Base-by-base conservation (phyloP, 2,113 vertebrate species). In the Lontra canadensis region DNA sequence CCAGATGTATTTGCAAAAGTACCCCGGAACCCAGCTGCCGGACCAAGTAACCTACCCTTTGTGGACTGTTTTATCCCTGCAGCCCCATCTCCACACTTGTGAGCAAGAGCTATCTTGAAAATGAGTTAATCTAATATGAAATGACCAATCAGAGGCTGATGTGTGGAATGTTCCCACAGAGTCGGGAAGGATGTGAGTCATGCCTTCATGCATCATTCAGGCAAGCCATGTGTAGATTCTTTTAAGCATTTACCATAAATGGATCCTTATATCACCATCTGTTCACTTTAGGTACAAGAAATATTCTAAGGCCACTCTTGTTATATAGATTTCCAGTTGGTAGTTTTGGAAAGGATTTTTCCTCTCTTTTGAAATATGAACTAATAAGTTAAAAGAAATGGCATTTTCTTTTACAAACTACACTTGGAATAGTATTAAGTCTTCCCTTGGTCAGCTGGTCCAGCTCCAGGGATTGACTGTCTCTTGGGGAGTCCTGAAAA, bases 191-290 rank as follows among this genome's bases (percentile, higher is more conserved):
- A 96, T 94, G 59, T 98, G 97, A 98, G 71, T 97, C 96, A 98
- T 67, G 57, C 3, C 21, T 93, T 91, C 69, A 25, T 59, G 86
- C 92, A 89, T 90, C 92, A 73, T 63, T 96, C 73, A 96, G 96
- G 84, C 82, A 95, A 95, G 76, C 42, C 82, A 36, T 74, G 79
- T 83, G 94, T 85, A 89, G 80, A 97, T 83, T 96, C 96, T 95
- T 94, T 76, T 69, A 96, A 94, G 63, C 73, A 92, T 96, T 98
- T 96, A 95, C 95, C 84, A 96, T 95, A 97, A 96, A 95, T 88
- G 96, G 92, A 97, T 96, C 61, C 55, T 52, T 69, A 15, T 59
- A 86, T 79, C 29, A 52, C 94, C 97, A 95, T 97, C 97, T 98
- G 97, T 81, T 98, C 94, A 36, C n/a, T 90, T 95, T 94, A 80